A percentile compares a stretch with the other conserved stretches of the same genome.
These are phyloP conservation scores for Nibea coibor DNA, from an alignment of 2,113 vertebrate genomes.

Conservation along the genomic window DNA sequence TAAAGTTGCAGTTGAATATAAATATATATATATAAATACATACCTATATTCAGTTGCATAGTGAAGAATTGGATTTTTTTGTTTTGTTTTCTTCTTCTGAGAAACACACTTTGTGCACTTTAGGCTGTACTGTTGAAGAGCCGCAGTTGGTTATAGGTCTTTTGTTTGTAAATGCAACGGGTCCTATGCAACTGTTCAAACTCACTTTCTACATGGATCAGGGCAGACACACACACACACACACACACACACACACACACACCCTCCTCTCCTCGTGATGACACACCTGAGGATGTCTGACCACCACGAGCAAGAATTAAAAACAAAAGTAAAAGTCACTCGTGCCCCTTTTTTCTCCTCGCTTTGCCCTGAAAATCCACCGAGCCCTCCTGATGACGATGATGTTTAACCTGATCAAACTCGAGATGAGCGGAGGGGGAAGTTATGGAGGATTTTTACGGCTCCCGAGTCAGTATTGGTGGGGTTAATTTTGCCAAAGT, in stretches of 20 bases:
- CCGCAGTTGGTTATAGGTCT: constrained; percentile 63
- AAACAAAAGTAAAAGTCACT: neutral
- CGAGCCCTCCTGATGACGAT: constrained; percentile 19
- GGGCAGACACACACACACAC: constrained; percentile 49
- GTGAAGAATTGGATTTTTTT: constrained; percentile 63
- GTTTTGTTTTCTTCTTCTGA: constrained; percentile 2
- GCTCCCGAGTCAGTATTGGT: constrained; percentile 60
- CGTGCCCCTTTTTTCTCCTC: constrained; percentile 4
- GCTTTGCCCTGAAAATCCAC: neutral
- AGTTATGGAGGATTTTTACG: constrained; percentile 3
- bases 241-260: constrained; percentile 41
- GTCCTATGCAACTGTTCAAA: constrained; percentile 67
- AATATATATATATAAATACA: neutral
- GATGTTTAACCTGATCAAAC: constrained; percentile 35
- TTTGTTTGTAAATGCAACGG: constrained; percentile 57
- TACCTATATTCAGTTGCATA: constrained; percentile 39
- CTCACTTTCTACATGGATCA: constrained; percentile 67
- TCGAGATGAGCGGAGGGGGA: neutral
- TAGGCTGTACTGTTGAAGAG: constrained; percentile 84
- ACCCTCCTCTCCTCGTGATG: constrained; percentile 4
- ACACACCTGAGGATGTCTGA: constrained; percentile 14
- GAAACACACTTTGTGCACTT: constrained; percentile 84
- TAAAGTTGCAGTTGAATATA: constrained; percentile 57
- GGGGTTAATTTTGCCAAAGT: constrained; percentile 48
- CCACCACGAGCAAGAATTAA: constrained; percentile 6